phyloP scores from a whole-genome alignment of 2,888 invertebrate genomes.

The Sceliomorpha sp. region DNA sequence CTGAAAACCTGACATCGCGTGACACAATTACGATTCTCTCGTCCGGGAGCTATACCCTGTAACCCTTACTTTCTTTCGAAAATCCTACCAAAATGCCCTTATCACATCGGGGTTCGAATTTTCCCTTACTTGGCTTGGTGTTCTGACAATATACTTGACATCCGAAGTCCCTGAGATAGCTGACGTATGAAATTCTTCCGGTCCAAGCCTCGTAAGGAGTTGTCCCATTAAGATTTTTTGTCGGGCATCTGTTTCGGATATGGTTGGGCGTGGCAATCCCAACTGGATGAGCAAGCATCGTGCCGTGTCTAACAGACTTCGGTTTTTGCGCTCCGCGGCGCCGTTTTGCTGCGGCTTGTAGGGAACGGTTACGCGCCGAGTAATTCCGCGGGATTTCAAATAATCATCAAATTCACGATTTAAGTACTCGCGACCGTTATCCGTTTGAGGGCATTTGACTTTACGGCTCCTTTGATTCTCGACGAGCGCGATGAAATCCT shows the following conservation, averaged over 20 bases:
- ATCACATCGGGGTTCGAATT: conserved; percentile 1
- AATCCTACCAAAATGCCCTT: conserved; percentile 6
- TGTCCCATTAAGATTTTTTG: conserved; percentile 1
- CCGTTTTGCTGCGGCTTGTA: background rate
- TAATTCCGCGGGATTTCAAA: too few species aligned
- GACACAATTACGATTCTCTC: too few species aligned
- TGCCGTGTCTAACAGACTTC: background rate
- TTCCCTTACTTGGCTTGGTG: too few species aligned
- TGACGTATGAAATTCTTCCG: too few species aligned
- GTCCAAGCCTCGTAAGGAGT: conserved; percentile 1
- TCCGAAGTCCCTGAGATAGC: too few species aligned
- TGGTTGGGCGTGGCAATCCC: background rate
- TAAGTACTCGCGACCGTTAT: conserved; percentile 50
- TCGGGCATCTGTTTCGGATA: conserved; percentile 5
- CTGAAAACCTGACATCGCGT: too few species aligned
- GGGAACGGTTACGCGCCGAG: background rate
- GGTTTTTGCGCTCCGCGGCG: background rate
- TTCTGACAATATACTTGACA: too few species aligned
- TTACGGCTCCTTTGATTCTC: conserved; percentile 47
- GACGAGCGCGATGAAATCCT: conserved; percentile 37
- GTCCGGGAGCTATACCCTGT: conserved; percentile 3
- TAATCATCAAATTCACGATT: too few species aligned
- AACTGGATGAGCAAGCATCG: background rate
- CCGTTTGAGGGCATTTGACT: conserved; percentile 53
- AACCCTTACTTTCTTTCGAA: conserved; percentile 7